Evolutionary conservation across 2,113 vertebrate species (phyloP).

Genomic region (Chionis minor): DNA sequence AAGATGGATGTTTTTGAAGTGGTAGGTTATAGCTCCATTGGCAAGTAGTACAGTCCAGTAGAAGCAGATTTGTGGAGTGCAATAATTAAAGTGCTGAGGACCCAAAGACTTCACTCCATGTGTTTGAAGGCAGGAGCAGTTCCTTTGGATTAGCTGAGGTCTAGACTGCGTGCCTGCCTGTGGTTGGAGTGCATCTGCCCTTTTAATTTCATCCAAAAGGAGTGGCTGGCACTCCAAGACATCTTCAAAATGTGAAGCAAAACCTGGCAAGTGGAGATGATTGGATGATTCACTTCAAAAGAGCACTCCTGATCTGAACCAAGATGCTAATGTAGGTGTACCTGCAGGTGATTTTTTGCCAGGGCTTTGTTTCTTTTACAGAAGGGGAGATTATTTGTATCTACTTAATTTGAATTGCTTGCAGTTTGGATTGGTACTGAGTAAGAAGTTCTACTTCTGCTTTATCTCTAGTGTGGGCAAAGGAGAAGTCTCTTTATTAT

Average conservation of each 20-base stretch:
- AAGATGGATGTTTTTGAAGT: not conserved
- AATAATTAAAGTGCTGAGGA: conserved; percentile 2
- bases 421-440: not conserved
- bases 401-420: conserved; percentile 6
- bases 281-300: conserved; percentile 44
- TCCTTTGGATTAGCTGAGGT: conserved; percentile 35
- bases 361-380: conserved; percentile 2
- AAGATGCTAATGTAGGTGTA: not conserved
- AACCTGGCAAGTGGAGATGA: not conserved
- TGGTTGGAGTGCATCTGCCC: conserved; percentile 39
- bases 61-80: not conserved
- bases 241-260: conserved; percentile 14
- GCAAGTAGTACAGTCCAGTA: not conserved
- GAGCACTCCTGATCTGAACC: conserved; percentile 22
- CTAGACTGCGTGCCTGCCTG: conserved; percentile 50
- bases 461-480: not conserved
- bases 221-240: conserved; percentile 39
- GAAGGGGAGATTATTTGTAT: not conserved
- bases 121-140: conserved; percentile 3
- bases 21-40: not conserved
- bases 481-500: not conserved
- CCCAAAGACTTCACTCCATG: not conserved
- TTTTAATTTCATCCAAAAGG: conserved; percentile 46
- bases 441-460: not conserved
- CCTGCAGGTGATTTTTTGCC: not conserved